These are phyloP conservation scores for Psammodynastes pulverulentus DNA, from an alignment of 2,113 vertebrate species.

Conservation along the genomic window DNA sequence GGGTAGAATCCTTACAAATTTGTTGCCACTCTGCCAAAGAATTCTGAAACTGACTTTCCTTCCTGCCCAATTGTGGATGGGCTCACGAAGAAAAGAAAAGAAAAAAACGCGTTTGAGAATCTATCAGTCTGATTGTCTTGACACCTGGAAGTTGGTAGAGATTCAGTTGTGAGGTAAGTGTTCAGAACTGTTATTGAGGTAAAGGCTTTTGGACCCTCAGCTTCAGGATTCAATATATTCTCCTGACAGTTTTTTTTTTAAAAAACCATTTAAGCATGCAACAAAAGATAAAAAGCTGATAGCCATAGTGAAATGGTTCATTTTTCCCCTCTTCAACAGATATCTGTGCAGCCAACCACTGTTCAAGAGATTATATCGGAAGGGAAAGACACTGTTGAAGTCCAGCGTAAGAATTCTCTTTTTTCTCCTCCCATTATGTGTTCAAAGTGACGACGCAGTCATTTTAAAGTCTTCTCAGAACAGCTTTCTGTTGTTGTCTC, in stretches of 20 bases:
- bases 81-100: background rate
- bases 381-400: fast-evolving
- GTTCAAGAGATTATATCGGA: fast-evolving
- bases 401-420: background rate
- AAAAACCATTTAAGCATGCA: background rate
- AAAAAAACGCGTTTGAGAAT: background rate
- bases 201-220: background rate
- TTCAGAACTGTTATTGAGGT: background rate
- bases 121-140: background rate
- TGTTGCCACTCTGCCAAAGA: background rate
- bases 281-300: fast-evolving
- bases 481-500: background rate
- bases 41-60: background rate
- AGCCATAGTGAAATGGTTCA: background rate
- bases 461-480: background rate
- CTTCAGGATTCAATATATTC: background rate
- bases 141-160: background rate
- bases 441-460: background rate
- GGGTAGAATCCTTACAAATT: background rate
- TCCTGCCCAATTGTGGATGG: background rate
- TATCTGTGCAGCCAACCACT: background rate
- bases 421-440: background rate
- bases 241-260: no score
- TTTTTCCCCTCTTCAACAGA: background rate
- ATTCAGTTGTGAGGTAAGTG: background rate